Percentiles rank a stretch among this genome's conserved stretches.
phyloP scores from a whole-genome alignment of 2,888 invertebrate genomes.

The Epinotia demarniana region DNA sequence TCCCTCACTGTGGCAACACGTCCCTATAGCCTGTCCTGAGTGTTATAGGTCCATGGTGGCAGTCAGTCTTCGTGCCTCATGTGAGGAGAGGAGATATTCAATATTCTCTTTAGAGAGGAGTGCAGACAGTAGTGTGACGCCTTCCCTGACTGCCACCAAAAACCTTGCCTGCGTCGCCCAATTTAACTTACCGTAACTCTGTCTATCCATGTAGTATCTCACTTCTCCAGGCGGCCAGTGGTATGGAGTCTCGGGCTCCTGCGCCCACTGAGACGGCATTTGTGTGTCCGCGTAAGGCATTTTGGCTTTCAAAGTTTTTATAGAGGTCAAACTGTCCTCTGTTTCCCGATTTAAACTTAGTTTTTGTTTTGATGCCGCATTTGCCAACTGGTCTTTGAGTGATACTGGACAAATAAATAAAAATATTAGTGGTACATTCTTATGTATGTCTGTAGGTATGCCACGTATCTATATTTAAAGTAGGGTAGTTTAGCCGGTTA shows the following conservation, averaged over 20 bases:
- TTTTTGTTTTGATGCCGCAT: neutral
- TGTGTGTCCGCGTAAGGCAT: neutral
- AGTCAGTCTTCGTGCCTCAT: too few relatives aligned
- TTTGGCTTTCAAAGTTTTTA: slow-evolving; percentile 15
- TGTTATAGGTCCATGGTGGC: too few relatives aligned
- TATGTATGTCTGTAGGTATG: too few relatives aligned
- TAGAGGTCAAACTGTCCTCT: too few relatives aligned
- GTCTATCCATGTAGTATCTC: neutral
- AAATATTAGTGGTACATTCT: neutral
- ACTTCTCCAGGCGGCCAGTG: neutral
- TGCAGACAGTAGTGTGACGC: too few relatives aligned
- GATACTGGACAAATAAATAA: neutral
- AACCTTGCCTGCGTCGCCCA: neutral
- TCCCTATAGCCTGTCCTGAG: too few relatives aligned
- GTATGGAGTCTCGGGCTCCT: neutral
- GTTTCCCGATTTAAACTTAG: neutral
- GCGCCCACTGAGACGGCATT: slow-evolving; percentile 12
- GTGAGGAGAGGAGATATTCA: too few relatives aligned
- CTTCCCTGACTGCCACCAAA: too few relatives aligned
- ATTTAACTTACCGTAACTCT: slow-evolving; percentile 12
- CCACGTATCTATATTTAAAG: too few relatives aligned
- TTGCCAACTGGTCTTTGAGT: neutral
- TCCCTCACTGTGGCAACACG: too few relatives aligned
- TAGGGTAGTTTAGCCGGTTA: too few relatives aligned
- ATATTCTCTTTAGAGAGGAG: too few relatives aligned